Evolutionary conservation across 2,888 invertebrate species (phyloP).

Genomic region (Fragum sueziense): DNA sequence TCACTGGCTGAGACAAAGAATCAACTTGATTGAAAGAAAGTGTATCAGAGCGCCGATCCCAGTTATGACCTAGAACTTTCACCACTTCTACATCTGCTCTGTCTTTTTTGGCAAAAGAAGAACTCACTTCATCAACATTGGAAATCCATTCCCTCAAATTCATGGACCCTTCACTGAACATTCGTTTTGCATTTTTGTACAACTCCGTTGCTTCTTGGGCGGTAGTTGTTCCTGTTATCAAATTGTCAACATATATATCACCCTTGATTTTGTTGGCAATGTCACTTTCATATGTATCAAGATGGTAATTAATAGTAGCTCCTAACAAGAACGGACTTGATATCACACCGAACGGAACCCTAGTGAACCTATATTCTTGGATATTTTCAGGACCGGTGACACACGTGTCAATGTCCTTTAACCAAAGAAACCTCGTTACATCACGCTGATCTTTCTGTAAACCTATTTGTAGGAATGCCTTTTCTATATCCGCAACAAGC

Average conservation of each 20-base stretch:
- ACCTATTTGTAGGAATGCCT: constrained; percentile 39
- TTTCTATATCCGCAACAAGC: constrained; percentile 32
- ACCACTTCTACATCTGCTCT: constrained; percentile 5
- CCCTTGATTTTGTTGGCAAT: constrained; percentile 22
- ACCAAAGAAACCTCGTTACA: constrained; percentile 46
- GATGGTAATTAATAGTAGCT: constrained; percentile 38
- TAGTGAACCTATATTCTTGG: constrained; percentile 31
- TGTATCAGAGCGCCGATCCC: constrained; percentile 15
- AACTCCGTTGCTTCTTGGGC: constrained; percentile 12
- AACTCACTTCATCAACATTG: constrained; percentile 13
- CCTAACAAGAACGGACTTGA: constrained; percentile 35
- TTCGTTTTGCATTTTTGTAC: constrained; percentile 25
- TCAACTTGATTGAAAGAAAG: background rate
- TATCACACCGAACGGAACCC: constrained; percentile 38
- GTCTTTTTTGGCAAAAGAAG: background rate
- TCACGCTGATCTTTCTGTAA: constrained; percentile 39
- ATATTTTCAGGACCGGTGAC: background rate
- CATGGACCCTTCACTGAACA: constrained; percentile 35
- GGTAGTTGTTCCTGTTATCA: constrained; percentile 30
- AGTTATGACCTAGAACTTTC: constrained; percentile 30
- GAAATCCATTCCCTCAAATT: constrained; percentile 44
- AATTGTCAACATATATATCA: constrained; percentile 40
- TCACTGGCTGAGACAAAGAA: background rate
- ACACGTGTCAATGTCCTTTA: constrained; percentile 29
- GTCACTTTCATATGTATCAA: constrained; percentile 18